A percentile compares a stretch with the other conserved stretches of the same genome.
Conservation (phyloP, 2,888 invertebrate species). For the Baronia brevicornis region DNA sequence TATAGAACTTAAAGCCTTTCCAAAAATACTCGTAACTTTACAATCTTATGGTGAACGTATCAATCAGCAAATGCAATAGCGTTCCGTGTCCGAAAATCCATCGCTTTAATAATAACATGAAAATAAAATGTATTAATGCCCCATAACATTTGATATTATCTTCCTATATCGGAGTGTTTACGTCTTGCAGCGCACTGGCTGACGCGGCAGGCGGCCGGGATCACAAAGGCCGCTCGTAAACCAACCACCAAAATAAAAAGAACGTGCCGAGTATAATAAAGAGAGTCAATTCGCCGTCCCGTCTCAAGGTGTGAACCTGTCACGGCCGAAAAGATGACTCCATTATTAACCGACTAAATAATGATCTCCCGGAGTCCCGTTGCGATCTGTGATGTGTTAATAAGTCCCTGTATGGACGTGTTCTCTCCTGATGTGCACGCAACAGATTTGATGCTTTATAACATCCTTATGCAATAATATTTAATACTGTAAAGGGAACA, state of each 20-base stretch:
- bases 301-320: slow-evolving; percentile 73
- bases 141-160: slow-evolving; percentile 31
- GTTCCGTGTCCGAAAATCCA: no score
- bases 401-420: slow-evolving; percentile 39
- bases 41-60: no score
- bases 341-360: slow-evolving; percentile 70
- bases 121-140: slow-evolving; percentile 47
- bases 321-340: slow-evolving; percentile 68
- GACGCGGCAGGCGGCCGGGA: slow-evolving; percentile 32
- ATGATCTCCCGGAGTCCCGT: slow-evolving; percentile 52
- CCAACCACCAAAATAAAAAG: slow-evolving; percentile 45
- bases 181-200: slow-evolving; percentile 37
- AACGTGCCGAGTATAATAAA: slow-evolving; percentile 45
- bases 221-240: slow-evolving; percentile 58
- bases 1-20: no score
- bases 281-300: slow-evolving; percentile 58
- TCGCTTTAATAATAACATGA: slow-evolving; percentile 48
- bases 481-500: no score
- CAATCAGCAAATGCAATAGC: no score
- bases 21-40: no score
- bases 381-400: slow-evolving; percentile 47
- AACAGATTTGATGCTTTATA: no score
- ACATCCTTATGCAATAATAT: no score
- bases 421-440: no score
- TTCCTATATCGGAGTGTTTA: slow-evolving; percentile 44